Evolutionary conservation across 2,888 invertebrate species (phyloP).

Genomic region (Agrilus mali): DNA sequence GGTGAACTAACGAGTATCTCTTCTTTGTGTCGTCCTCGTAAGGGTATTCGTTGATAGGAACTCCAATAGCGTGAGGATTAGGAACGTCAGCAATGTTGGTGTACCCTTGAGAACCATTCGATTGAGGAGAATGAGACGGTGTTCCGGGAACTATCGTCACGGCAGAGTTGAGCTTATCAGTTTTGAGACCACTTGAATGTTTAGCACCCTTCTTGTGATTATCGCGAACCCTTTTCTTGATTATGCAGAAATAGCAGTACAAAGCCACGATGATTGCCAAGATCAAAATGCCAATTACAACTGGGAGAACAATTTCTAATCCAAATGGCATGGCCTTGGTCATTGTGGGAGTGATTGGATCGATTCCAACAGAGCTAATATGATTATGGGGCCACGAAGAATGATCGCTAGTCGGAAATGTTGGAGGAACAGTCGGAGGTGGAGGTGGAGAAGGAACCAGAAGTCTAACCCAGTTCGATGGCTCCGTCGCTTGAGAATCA

Average conservation of each 20-base stretch:
- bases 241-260: conserved; percentile 39
- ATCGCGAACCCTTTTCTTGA: conserved; percentile 27
- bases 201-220: conserved; percentile 22
- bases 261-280: conserved; percentile 32
- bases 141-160: conserved; percentile 36
- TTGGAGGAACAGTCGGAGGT: conserved; percentile 36
- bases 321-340: conserved; percentile 32
- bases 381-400: conserved; percentile 28
- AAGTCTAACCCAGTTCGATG: conserved; percentile 42
- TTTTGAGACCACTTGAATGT: conserved; percentile 23
- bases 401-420: conserved; percentile 26
- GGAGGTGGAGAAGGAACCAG: conserved; percentile 39
- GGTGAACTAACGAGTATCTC: conserved; percentile 35
- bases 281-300: conserved; percentile 35
- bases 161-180: conserved; percentile 29
- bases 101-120: conserved; percentile 18
- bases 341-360: conserved; percentile 30
- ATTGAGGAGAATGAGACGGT: conserved; percentile 24
- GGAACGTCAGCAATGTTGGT: conserved; percentile 24
- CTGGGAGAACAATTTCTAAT: conserved; percentile 36
- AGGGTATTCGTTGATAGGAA: conserved; percentile 33
- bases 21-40: conserved; percentile 37
- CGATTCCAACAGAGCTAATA: conserved; percentile 24
- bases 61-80: conserved; percentile 34
- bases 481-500: conserved; percentile 30